Conservation (phyloP, 1,140 invertebrate genomes). For the Drosophila setifemur region DNA sequence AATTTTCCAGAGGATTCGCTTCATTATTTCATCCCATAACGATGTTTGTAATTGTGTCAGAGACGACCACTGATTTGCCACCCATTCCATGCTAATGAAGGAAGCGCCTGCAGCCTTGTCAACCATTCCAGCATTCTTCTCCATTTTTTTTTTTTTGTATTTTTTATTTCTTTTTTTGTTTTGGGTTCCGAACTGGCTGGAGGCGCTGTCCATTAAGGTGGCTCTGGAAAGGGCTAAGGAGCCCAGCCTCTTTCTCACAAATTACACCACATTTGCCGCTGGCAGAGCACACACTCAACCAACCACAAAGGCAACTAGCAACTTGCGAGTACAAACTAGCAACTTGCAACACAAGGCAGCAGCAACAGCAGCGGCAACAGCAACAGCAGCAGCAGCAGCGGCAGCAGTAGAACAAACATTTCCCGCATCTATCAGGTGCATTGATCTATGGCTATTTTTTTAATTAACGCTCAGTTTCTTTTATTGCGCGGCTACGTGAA, state of each 20-base stretch:
- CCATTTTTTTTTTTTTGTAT: neutral
- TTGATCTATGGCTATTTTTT: conserved; percentile 80
- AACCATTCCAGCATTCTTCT: conserved; percentile 30
- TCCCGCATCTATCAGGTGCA: conserved; percentile 73
- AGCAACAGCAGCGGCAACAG: conserved; percentile 21
- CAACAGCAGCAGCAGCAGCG: neutral
- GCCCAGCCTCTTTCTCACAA: conserved; percentile 54
- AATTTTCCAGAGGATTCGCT: conserved; percentile 15
- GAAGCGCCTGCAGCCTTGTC: conserved; percentile 67
- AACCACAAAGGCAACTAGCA: neutral
- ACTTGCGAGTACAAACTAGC: neutral
- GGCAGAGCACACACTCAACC: conserved; percentile 15
- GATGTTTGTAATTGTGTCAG: conserved; percentile 58
- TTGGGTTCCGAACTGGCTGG: conserved; percentile 22
- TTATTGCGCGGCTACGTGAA: conserved; percentile 67
- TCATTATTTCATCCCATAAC: conserved; percentile 38
- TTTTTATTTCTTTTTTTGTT: neutral
- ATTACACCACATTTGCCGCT: conserved; percentile 62
- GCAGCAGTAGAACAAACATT: conserved; percentile 48
- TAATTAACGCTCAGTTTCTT: conserved; percentile 79
- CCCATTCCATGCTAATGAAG: conserved; percentile 66
- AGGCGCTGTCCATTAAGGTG: conserved; percentile 39
- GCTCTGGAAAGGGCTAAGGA: conserved; percentile 49
- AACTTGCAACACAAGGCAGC: conserved; percentile 15
- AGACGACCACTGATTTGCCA: conserved; percentile 29